Evolutionary conservation across 2,113 vertebrate genomes (phyloP).

Genomic region (Protobothrops flavoviridis): DNA sequence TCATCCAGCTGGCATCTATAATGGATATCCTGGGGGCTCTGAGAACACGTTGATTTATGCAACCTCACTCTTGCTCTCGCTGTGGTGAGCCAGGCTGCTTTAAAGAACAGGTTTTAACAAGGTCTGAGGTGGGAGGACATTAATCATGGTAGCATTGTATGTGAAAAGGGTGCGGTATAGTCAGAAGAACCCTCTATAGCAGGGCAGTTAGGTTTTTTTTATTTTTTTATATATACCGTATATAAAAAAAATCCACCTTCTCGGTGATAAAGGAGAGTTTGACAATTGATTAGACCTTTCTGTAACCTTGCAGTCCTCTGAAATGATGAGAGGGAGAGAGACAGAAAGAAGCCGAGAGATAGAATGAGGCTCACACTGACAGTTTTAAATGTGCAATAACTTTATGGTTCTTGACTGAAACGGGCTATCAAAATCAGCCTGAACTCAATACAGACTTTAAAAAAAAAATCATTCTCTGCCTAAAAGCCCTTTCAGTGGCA

Average conservation of each 20-base stretch:
- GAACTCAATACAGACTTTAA: constrained; percentile 72
- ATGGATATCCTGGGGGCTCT: constrained; percentile 89
- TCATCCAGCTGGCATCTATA: constrained; percentile 90
- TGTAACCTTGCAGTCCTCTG: constrained; percentile 78
- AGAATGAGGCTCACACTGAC: constrained; percentile 73
- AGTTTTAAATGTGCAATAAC: constrained; percentile 83
- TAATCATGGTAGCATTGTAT: constrained; percentile 87
- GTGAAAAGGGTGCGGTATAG: constrained; percentile 81
- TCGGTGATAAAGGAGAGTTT: constrained; percentile 81
- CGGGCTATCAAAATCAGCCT: constrained; percentile 84
- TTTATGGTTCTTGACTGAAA: constrained; percentile 84
- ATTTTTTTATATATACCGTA: too few species aligned
- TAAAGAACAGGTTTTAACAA: constrained; percentile 89
- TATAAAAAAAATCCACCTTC: constrained; percentile 62
- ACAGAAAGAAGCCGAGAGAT: constrained; percentile 56
- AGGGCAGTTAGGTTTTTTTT: constrained; percentile 76
- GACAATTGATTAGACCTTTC: constrained; percentile 88
- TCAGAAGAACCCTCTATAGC: constrained; percentile 81
- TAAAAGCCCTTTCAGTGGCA: constrained; percentile 70
- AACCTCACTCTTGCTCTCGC: constrained; percentile 79
- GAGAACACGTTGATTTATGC: constrained; percentile 90
- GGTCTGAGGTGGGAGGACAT: constrained; percentile 88
- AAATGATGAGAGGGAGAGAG: constrained; percentile 73
- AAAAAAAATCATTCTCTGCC: constrained; percentile 74
- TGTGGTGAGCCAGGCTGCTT: constrained; percentile 79